phyloP scores from a whole-genome alignment of 2,113 vertebrate species.

The Dolichotis patagonum region DNA sequence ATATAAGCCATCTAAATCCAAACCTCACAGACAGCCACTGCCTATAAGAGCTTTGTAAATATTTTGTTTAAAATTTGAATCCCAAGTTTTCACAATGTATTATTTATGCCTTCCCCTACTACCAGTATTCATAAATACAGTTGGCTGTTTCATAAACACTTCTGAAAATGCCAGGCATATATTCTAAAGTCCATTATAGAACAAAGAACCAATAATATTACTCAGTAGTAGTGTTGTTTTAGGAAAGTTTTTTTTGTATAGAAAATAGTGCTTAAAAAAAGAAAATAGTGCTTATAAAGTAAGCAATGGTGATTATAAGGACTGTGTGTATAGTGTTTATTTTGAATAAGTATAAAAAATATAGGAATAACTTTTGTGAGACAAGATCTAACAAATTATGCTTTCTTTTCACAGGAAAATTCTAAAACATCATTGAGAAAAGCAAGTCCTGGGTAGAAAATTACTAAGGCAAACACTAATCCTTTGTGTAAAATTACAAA shows the following conservation, averaged over 20 bases:
- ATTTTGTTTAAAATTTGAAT: background rate
- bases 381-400: background rate
- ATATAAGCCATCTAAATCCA: background rate
- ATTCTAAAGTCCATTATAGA: background rate
- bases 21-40: background rate
- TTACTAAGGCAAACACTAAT: background rate
- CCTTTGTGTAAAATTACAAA: slow-evolving; percentile 51
- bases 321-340: background rate
- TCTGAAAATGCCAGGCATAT: background rate
- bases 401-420: background rate
- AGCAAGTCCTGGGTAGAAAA: slow-evolving; percentile 17
- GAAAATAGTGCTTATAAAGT: background rate
- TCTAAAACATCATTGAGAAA: background rate
- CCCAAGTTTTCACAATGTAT: background rate
- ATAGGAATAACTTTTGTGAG: background rate
- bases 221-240: background rate
- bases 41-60: background rate
- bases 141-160: slow-evolving; percentile 9
- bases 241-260: background rate
- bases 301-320: background rate
- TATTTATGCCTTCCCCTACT: background rate
- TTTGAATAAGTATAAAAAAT: background rate
- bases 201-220: background rate
- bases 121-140: background rate
- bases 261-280: background rate